These are phyloP conservation scores for Drosophila percnosoma DNA, from an alignment of 2,888 invertebrate species.

Conservation along the genomic window DNA sequence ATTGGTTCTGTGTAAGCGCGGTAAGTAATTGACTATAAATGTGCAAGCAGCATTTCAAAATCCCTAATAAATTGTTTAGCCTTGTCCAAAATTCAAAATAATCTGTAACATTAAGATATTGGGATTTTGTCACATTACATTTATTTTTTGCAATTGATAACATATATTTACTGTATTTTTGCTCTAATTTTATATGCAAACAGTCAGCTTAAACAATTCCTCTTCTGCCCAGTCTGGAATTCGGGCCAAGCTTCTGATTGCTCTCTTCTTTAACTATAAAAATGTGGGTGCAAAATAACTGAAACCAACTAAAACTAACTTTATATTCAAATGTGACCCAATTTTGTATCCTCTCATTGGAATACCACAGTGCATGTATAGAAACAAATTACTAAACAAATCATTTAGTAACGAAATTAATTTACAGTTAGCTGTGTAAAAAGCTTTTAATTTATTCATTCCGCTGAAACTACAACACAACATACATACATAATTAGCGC, in stretches of 20 bases:
- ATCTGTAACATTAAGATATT: neutral
- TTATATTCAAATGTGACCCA: slow-evolving; percentile 4
- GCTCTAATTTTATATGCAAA: neutral
- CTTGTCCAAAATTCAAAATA: neutral
- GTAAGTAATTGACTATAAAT: slow-evolving; percentile 10
- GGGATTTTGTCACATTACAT: neutral
- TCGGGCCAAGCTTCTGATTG: neutral
- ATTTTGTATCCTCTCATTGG: neutral
- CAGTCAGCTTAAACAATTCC: neutral
- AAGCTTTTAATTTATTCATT: slow-evolving; percentile 65
- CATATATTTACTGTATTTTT: neutral
- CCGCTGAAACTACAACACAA: slow-evolving; percentile 35
- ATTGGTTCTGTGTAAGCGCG: neutral
- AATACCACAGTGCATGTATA: slow-evolving; percentile 8
- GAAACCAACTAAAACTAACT: neutral
- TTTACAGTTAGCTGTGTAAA: slow-evolving; percentile 50
- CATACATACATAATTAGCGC: slow-evolving; percentile 64
- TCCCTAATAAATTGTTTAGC: neutral
- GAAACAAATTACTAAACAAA: slow-evolving; percentile 59
- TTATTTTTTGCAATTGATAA: neutral
- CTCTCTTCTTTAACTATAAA: neutral
- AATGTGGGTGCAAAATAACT: neutral
- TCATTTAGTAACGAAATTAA: slow-evolving; percentile 62
- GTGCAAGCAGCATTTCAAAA: neutral
- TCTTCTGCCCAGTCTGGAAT: neutral